Evolutionary conservation across 2,113 vertebrate genomes (phyloP), one percentile per base, ranked within the genome.

Genomic region (Polyodon spathula): DNA sequence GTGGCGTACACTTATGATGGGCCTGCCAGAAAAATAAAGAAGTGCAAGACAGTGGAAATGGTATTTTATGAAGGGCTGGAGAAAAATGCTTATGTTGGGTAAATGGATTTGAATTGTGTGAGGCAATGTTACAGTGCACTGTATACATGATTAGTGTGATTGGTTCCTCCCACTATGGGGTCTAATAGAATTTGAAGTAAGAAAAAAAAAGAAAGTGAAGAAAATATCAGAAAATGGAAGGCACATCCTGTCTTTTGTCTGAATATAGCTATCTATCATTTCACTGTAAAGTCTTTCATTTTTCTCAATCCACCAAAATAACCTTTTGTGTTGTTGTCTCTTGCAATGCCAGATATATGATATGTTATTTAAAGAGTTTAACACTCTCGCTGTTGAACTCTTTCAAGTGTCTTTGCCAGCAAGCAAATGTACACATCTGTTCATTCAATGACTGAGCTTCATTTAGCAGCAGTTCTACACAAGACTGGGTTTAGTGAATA

Each of bases 1-100:
- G 58, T 85, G 86, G 85, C 64, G 5, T 68, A 80, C 71, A 76
- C 81, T 87, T 86, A 85, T 87, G 84, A 89, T 86, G 85, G 77
- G 75, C 72, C 86, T 81, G 84, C 81, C 88, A 87, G 81, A 82
- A 88, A 84, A 71, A 90, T 88, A 87, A 91, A 91, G 84, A 87
- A 87, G 74, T 75, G 76, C 71, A 76, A 81, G 80, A 82, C 62
- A 58, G 71, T 83, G 73, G 71, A 79, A 70, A 82, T 51, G 70
- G 87, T 75, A 79, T 66, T 15, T 72, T 71, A 76, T 89, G 89
- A 87, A 86, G 83, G 53, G 66, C 77, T 76, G 77, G 74, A 82
- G 80, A 84, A 81, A 85, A 84, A 85, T 83, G 76, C 76, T 79
- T 82, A 75, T 80, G 77, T 78, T 85, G 78, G 70, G 78, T 81